Conservation (phyloP, 2,113 vertebrate species). For the Heloderma charlesbogerti region DNA sequence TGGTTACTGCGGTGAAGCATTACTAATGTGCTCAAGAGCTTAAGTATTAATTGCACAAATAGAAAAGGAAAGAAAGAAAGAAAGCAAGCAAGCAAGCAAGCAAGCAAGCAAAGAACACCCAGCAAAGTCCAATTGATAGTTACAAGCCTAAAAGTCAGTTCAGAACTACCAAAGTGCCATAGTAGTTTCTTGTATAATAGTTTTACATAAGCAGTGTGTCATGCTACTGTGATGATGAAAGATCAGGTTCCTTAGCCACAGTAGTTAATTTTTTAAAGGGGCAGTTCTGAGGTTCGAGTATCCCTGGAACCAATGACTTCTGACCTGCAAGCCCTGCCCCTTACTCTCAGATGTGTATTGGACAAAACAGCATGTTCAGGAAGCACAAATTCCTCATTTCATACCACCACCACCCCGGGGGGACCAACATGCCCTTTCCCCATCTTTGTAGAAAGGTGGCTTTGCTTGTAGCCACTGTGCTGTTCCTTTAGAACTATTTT, state of each 20-base stretch:
- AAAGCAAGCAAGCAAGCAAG: slow-evolving; percentile 28
- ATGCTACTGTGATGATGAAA: neutral
- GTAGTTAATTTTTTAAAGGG: neutral
- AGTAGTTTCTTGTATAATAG: slow-evolving; percentile 67
- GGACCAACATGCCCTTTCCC: neutral
- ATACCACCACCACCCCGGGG: no score
- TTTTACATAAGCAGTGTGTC: slow-evolving; percentile 68
- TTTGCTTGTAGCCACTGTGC: neutral
- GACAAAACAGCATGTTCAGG: neutral
- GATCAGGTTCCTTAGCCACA: neutral
- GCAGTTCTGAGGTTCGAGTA: neutral
- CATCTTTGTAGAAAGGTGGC: neutral
- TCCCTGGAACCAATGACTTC: neutral
- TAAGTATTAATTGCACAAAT: slow-evolving; percentile 56
- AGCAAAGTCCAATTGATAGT: slow-evolving; percentile 68
- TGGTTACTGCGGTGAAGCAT: slow-evolving; percentile 16
- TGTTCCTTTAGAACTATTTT: neutral
- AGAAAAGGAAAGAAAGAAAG: slow-evolving; percentile 54
- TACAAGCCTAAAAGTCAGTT: slow-evolving; percentile 70
- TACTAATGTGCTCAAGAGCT: slow-evolving; percentile 39
- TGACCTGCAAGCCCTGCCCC: neutral
- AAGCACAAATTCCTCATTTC: no score
- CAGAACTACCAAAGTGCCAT: slow-evolving; percentile 63
- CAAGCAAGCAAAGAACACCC: slow-evolving; percentile 43
- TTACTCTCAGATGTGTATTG: neutral